Evolutionary conservation across 2,113 vertebrate species (phyloP).

Genomic region (Hemichromis elongatus): DNA sequence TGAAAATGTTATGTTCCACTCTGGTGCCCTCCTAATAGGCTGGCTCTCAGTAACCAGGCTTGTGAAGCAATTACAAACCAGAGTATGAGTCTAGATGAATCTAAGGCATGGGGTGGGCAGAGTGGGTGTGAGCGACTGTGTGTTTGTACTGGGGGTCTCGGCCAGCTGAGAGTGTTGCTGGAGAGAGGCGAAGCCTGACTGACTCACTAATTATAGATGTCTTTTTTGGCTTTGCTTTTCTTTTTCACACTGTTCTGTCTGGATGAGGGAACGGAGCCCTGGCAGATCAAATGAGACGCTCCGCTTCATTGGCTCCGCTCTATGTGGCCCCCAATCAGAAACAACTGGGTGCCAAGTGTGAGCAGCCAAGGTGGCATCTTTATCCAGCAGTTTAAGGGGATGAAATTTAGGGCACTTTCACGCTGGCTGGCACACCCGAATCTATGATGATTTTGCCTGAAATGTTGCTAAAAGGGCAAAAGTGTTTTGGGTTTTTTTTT

Average conservation of each 20-base stretch:
- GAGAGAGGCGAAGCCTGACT: constrained; percentile 27
- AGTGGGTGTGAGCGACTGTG: not conserved
- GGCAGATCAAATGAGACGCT: constrained; percentile 47
- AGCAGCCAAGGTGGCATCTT: constrained; percentile 39
- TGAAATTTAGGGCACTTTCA: constrained; percentile 16
- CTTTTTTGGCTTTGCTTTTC: constrained; percentile 31
- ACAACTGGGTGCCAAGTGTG: constrained; percentile 30
- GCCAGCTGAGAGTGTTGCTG: constrained; percentile 3
- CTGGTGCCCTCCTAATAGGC: constrained; percentile 67
- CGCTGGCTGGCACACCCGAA: not conserved
- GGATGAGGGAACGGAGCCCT: constrained; percentile 34
- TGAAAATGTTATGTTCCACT: constrained; percentile 81
- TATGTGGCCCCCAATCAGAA: constrained; percentile 25
- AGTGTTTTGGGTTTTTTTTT: not conserved
- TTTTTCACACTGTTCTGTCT: constrained; percentile 30
- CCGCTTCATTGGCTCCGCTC: constrained; percentile 32
- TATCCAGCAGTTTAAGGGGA: constrained; percentile 38
- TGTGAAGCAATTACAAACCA: constrained; percentile 64
- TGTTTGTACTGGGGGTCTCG: constrained; percentile 2
- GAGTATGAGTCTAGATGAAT: constrained; percentile 32
- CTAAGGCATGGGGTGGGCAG: not conserved
- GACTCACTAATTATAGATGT: constrained; percentile 50
- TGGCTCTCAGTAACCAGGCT: constrained; percentile 57
- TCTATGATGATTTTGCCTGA: not conserved
- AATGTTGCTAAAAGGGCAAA: not conserved